Evolutionary conservation across 2,797 vertebrate species (phyloP), one percentile per base, ranked within the genome.

Genomic region (Melanotaenia parkinsoni): DNA sequence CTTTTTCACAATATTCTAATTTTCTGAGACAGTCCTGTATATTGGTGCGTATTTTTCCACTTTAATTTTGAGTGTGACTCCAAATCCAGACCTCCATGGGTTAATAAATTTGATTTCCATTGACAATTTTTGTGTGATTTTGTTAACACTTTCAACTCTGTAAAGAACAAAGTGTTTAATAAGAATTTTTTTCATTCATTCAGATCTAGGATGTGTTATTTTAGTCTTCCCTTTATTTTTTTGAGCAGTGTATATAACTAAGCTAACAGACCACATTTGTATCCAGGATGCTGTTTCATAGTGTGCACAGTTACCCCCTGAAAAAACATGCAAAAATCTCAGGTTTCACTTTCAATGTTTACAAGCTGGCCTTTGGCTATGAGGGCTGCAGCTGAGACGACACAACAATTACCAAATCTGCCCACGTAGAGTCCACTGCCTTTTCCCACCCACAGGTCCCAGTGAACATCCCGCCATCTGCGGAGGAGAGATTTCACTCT

Each of bases 321-420:
- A 45, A 81, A 78, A 86, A 54, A 72, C 62, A 69, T 53, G 57
- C 51, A 79, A 47, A 81, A 79, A 71, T 67, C 74, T 72, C 67
- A 72, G 58, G 78, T 83, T 81, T 87, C 68, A 76, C 67, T 80
- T 83, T 90, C 57, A 75, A 37, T 85, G 80, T 89, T 86, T 81
- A 87, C 86, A 88, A 74, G 63, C 66, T 83, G 83, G 67, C 86
- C 83, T 88, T 86, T 85, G 80, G 63, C 82, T 63, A 69, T 58
- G 70, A 76, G 6, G 24, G 67, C 64, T 79, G 56, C 75, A 81
- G 76, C 78, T 79, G 69, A 84, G 72, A 72, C 63, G 38, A 73
- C 73, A 58, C 51, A 68, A 71, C 73, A 78, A 83, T 78, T 79
- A 87, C 62, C 50, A 65, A 88, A 79, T 85, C 72, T 74, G 69